Evolutionary conservation across 2,888 invertebrate genomes (phyloP).

Genomic region (Galeopsomyia nigrocyanea): DNA sequence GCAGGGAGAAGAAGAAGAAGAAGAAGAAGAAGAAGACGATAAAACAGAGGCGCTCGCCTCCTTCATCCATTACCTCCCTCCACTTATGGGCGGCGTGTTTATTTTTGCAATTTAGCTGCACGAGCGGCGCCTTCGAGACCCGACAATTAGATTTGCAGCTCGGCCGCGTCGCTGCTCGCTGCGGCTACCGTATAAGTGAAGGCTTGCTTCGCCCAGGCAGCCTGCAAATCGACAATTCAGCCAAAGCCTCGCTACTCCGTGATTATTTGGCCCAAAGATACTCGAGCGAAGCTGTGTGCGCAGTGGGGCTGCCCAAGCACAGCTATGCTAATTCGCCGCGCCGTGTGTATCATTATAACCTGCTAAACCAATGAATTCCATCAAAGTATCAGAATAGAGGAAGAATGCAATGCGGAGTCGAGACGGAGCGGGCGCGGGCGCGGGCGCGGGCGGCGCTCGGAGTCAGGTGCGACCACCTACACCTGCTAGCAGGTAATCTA

Average conservation of each 20-base stretch:
- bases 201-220: conserved; percentile 42
- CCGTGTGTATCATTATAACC: too few species aligned
- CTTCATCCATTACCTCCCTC: conserved; percentile 51
- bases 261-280: conserved; percentile 17
- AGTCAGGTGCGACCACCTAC: conserved; percentile 63
- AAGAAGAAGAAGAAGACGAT: conserved; percentile 22
- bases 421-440: not conserved
- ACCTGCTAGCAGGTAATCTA: conserved; percentile 63
- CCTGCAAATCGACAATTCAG: conserved; percentile 43
- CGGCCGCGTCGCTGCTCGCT: conserved; percentile 51
- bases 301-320: too few species aligned
- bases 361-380: too few species aligned
- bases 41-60: conserved; percentile 40
- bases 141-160: conserved; percentile 66
- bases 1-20: conserved; percentile 8
- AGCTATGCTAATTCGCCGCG: too few species aligned
- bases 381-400: not conserved
- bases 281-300: not conserved
- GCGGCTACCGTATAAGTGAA: conserved; percentile 66
- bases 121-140: conserved; percentile 58
- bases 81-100: conserved; percentile 61
- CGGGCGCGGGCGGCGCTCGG: not conserved
- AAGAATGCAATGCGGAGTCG: not conserved
- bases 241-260: conserved; percentile 37
- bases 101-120: conserved; percentile 66